phyloP scores from a whole-genome alignment of 2,797 vertebrate genomes.

The Parotocinclus haroldoi region DNA sequence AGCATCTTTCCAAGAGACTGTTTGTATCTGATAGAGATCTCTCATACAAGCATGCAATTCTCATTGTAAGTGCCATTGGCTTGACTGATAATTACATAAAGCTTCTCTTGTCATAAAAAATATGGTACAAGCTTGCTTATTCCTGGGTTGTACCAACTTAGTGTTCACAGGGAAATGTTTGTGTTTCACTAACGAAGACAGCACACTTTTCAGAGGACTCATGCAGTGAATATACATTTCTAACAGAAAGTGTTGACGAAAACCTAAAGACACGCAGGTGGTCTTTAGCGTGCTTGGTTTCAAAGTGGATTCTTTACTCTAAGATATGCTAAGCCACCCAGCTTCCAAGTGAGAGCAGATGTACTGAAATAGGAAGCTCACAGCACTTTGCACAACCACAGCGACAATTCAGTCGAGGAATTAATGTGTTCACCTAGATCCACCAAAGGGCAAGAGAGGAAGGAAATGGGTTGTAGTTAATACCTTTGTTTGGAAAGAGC shows the following conservation, averaged over 20 bases:
- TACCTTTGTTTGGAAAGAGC: constrained; percentile 70
- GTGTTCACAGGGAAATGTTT: neutral
- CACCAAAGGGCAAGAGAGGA: constrained; percentile 60
- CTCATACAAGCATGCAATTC: constrained; percentile 48
- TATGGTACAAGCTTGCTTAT: neutral
- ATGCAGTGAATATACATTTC: neutral
- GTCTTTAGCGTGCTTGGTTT: constrained; percentile 1
- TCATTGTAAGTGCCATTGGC: constrained; percentile 10
- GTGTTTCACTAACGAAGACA: neutral
- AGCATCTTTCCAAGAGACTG: constrained; percentile 4
- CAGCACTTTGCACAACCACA: constrained; percentile 9
- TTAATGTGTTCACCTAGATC: constrained; percentile 55
- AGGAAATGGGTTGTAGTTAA: constrained; percentile 69
- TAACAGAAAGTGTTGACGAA: neutral
- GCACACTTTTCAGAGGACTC: neutral
- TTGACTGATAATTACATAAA: neutral
- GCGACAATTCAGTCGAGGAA: constrained; percentile 15
- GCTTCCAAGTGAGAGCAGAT: constrained; percentile 15
- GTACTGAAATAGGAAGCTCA: constrained; percentile 13
- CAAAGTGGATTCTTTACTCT: neutral
- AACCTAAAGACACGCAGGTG: neutral
- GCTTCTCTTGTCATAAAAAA: neutral
- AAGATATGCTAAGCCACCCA: constrained; percentile 2
- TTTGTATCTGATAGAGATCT: constrained; percentile 48
- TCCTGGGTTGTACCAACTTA: neutral